These are phyloP conservation scores for Tiaroga cobitis DNA, from an alignment of 2,797 vertebrate genomes.

Conservation along the genomic window DNA sequence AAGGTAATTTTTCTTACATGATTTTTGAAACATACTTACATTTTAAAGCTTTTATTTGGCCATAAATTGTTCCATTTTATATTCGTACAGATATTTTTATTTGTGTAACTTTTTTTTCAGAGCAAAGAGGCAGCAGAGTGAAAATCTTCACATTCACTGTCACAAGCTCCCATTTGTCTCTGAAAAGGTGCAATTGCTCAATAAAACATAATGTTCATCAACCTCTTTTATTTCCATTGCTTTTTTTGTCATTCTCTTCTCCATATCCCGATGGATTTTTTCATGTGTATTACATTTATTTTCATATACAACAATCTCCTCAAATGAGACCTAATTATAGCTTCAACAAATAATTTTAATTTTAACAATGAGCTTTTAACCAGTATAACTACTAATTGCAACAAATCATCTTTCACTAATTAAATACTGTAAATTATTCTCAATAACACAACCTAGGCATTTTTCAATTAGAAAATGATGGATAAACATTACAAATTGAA, in stretches of 20 bases:
- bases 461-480: no score
- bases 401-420: no score
- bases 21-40: neutral
- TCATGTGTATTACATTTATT: neutral
- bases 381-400: no score
- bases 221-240: neutral
- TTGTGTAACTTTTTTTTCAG: neutral
- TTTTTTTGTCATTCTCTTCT: neutral
- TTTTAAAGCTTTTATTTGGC: neutral
- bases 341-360: no score
- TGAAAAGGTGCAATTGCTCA: conserved; percentile 8
- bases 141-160: neutral
- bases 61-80: neutral
- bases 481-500: no score
- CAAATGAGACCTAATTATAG: no score
- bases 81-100: neutral
- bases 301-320: no score
- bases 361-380: neutral
- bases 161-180: neutral
- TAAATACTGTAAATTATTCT: no score
- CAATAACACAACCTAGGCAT: no score
- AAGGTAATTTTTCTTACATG: neutral
- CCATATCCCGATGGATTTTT: neutral
- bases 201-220: neutral
- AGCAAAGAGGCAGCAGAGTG: conserved; percentile 27